phyloP scores from a whole-genome alignment of 2,888 invertebrate genomes.

The Ptilodon capucinus region DNA sequence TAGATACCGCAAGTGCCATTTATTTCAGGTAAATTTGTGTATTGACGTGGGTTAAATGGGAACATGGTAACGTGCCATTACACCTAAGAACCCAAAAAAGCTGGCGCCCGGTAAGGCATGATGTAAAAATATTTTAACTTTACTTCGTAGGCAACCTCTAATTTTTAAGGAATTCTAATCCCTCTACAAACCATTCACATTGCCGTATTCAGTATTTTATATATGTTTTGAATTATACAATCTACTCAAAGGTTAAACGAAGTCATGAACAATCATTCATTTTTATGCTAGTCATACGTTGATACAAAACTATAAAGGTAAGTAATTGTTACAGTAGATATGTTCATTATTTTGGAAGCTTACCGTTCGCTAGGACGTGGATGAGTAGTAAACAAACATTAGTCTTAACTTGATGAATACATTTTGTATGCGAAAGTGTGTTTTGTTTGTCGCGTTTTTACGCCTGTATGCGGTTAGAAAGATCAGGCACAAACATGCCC shows the following conservation, averaged over 20 bases:
- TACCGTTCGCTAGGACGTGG: not conserved
- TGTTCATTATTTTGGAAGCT: not conserved
- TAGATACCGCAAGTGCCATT: slow-evolving; percentile 60
- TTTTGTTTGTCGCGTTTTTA: not conserved
- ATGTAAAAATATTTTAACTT: slow-evolving; percentile 11
- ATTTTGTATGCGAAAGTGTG: not conserved
- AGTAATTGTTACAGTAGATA: no score
- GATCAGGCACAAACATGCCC: not conserved
- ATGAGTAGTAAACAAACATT: slow-evolving; percentile 7
- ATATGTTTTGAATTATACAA: no score
- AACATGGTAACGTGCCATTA: slow-evolving; percentile 39
- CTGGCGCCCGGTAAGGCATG: slow-evolving; percentile 4
- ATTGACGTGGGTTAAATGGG: slow-evolving; percentile 60
- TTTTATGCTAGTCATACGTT: no score
- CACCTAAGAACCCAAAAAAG: slow-evolving; percentile 6
- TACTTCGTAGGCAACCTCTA: no score
- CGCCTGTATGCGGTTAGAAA: not conserved
- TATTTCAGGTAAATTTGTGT: slow-evolving; percentile 64
- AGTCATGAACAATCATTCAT: no score
- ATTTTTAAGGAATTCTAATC: no score
- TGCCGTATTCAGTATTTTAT: no score
- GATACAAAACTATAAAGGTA: no score
- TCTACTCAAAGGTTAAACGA: no score
- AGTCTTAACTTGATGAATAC: slow-evolving; percentile 6
- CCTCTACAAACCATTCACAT: no score